These are phyloP conservation scores for Labroides dimidiatus DNA, from an alignment of 2,797 vertebrate genomes.

Conservation along the genomic window DNA sequence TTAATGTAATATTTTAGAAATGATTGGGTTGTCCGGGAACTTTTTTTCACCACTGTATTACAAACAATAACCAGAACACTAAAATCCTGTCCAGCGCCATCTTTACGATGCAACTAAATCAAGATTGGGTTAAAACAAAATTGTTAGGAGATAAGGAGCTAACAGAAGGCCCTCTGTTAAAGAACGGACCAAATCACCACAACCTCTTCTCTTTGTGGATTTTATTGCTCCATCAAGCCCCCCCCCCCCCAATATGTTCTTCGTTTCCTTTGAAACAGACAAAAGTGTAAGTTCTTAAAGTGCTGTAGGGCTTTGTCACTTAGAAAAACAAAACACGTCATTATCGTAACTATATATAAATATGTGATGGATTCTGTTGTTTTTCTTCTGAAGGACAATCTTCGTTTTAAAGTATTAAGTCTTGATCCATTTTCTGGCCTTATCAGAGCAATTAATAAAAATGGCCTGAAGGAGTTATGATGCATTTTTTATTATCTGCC, in stretches of 20 bases:
- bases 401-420: slow-evolving; percentile 3
- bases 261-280: background rate
- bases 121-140: background rate
- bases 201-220: background rate
- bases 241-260: background rate
- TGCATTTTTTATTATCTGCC: slow-evolving; percentile 1
- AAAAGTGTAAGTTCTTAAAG: slow-evolving; percentile 1
- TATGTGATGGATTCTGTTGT: background rate
- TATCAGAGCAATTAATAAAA: slow-evolving; percentile 32
- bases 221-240: background rate
- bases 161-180: background rate
- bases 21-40: no score
- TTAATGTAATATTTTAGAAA: no score
- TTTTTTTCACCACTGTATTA: no score
- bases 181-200: background rate
- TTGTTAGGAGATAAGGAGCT: slow-evolving; percentile 2
- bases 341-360: background rate
- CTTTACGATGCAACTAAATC: background rate
- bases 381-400: slow-evolving; percentile 1
- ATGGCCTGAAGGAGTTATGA: slow-evolving; percentile 10
- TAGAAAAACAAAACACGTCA: background rate
- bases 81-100: no score
- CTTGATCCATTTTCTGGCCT: slow-evolving; percentile 13
- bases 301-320: background rate
- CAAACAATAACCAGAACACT: no score